These are phyloP conservation scores for Leguminivora glycinivorella DNA, from an alignment of 1,140 invertebrate genomes.

Conservation along the genomic window DNA sequence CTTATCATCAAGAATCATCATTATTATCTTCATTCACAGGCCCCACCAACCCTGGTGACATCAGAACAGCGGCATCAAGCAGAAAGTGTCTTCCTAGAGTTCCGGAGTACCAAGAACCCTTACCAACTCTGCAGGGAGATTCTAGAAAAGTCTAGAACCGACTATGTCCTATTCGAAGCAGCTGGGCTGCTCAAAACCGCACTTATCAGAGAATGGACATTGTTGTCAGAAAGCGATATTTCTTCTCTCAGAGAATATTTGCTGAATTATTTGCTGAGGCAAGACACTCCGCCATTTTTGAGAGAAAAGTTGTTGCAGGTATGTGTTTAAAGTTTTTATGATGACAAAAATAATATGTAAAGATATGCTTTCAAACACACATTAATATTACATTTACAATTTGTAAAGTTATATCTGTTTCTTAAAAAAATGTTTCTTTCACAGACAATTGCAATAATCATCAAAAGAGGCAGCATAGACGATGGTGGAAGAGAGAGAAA, in stretches of 20 bases:
- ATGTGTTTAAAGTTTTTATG: slow-evolving; percentile 38
- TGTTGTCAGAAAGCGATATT: slow-evolving; percentile 84
- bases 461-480: slow-evolving; percentile 89
- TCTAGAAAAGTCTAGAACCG: slow-evolving; percentile 87
- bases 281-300: slow-evolving; percentile 81
- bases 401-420: too few relatives aligned
- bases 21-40: slow-evolving; percentile 76
- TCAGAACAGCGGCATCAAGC: slow-evolving; percentile 88
- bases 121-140: slow-evolving; percentile 90
- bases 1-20: not conserved
- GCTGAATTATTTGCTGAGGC: slow-evolving; percentile 86
- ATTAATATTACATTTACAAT: too few relatives aligned
- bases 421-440: slow-evolving; percentile 79
- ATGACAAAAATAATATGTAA: not conserved
- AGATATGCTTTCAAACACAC: too few relatives aligned
- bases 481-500: slow-evolving; percentile 84
- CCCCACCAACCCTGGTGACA: slow-evolving; percentile 89
- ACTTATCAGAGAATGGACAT: slow-evolving; percentile 90
- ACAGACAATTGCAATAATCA: slow-evolving; percentile 91
- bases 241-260: slow-evolving; percentile 88
- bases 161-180: slow-evolving; percentile 93
- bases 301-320: slow-evolving; percentile 86
- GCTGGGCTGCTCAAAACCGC: slow-evolving; percentile 91
- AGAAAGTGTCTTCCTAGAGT: slow-evolving; percentile 88
- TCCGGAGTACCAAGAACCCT: slow-evolving; percentile 89